phyloP scores from a whole-genome alignment of 2,888 invertebrate species.

The Dioctria linearis region DNA sequence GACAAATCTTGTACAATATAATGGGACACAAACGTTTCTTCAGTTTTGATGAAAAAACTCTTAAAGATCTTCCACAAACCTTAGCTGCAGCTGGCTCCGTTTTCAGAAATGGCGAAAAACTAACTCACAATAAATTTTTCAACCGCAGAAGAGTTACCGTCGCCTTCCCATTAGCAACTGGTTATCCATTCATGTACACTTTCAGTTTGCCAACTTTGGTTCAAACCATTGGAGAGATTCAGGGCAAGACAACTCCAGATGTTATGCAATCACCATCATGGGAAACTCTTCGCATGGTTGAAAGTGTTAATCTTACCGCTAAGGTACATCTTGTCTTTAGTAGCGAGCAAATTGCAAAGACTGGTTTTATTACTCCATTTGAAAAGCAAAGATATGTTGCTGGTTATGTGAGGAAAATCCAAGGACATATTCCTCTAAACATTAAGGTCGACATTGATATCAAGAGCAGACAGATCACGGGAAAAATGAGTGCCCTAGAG shows the following conservation, averaged over 20 bases:
- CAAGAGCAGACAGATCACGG: slow-evolving; percentile 70
- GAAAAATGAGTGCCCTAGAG: slow-evolving; percentile 73
- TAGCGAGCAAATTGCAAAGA: slow-evolving; percentile 74
- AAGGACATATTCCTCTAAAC: slow-evolving; percentile 74
- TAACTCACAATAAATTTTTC: slow-evolving; percentile 76
- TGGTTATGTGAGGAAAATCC: slow-evolving; percentile 76
- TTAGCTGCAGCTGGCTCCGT: slow-evolving; percentile 69
- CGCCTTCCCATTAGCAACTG: slow-evolving; percentile 80
- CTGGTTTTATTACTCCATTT: slow-evolving; percentile 78
- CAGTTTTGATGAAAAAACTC: slow-evolving; percentile 73
- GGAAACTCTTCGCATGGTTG: slow-evolving; percentile 55
- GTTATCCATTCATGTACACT: slow-evolving; percentile 79
- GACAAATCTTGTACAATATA: slow-evolving; percentile 71
- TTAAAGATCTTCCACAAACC: slow-evolving; percentile 71
- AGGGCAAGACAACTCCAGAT: slow-evolving; percentile 66
- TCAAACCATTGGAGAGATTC: slow-evolving; percentile 72
- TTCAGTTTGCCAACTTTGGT: slow-evolving; percentile 75
- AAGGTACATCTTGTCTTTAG: slow-evolving; percentile 74
- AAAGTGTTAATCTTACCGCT: slow-evolving; percentile 70
- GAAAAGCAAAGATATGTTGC: slow-evolving; percentile 74
- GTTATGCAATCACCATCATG: slow-evolving; percentile 58
- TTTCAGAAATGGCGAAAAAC: slow-evolving; percentile 66
- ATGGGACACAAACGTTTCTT: slow-evolving; percentile 72
- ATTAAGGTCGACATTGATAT: slow-evolving; percentile 72
- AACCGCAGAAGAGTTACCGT: slow-evolving; percentile 75